A percentile compares a stretch with the other conserved stretches of the same genome.
Conservation (phyloP, 1,140 invertebrate genomes). For the Notospermus geniculatus region DNA sequence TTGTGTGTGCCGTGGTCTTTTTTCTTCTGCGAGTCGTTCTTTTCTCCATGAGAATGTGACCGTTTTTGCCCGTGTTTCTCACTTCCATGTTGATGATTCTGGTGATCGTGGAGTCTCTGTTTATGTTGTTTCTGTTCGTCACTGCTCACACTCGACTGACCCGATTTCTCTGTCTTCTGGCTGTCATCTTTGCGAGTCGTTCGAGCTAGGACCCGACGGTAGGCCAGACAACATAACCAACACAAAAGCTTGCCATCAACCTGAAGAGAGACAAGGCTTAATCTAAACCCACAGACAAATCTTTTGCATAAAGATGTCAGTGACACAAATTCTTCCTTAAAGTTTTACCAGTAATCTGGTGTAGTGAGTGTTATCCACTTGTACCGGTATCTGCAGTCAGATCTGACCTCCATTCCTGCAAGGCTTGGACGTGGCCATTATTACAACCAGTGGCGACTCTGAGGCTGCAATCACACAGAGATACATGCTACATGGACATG, state of each 20-base stretch:
- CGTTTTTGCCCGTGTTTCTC: slow-evolving; percentile 1
- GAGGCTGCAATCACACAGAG: no score
- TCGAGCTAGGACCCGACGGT: slow-evolving; percentile 86
- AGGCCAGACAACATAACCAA: slow-evolving; percentile 93
- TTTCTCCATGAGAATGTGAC: slow-evolving; percentile 18
- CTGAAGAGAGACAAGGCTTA: slow-evolving; percentile 67
- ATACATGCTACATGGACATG: no score
- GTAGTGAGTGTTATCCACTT: no score
- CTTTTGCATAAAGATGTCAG: no score
- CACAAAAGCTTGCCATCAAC: slow-evolving; percentile 93
- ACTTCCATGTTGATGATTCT: background rate
- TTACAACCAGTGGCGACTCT: no score
- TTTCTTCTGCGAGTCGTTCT: slow-evolving; percentile 22
- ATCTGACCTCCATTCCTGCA: no score
- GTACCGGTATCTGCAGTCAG: no score
- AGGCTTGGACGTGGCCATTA: no score
- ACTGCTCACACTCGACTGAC: background rate
- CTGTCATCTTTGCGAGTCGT: slow-evolving; percentile 74
- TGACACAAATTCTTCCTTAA: no score
- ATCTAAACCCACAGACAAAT: no score
- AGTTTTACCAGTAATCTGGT: no score
- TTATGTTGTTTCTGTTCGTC: slow-evolving; percentile 7
- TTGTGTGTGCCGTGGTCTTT: slow-evolving; percentile 16
- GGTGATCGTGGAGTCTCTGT: slow-evolving; percentile 9
- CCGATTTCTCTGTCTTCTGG: slow-evolving; percentile 52